These are phyloP conservation scores for Stictonetta naevosa DNA, from an alignment of 2,113 vertebrate species.

Conservation along the genomic window DNA sequence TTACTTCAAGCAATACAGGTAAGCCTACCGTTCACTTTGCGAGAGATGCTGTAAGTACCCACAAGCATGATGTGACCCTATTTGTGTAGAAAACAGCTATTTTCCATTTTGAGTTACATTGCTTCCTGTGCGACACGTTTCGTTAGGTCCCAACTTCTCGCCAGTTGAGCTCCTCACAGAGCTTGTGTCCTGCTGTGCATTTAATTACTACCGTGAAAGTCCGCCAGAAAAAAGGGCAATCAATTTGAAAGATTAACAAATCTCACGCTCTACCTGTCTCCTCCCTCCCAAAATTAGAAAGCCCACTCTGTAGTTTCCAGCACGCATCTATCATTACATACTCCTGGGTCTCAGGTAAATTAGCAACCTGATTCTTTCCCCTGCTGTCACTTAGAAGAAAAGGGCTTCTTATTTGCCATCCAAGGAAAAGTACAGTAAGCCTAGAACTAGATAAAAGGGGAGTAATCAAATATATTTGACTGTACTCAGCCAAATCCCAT, in stretches of 20 bases:
- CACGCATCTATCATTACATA: conserved; percentile 68
- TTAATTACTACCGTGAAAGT: conserved; percentile 43
- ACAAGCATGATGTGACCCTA: fast-evolving
- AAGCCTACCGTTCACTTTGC: not conserved
- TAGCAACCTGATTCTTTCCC: conserved; percentile 75
- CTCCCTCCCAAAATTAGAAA: conserved; percentile 40
- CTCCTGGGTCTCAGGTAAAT: conserved; percentile 67
- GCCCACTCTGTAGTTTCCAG: conserved; percentile 50
- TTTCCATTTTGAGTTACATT: not conserved
- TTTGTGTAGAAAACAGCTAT: not conserved
- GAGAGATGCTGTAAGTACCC: not conserved
- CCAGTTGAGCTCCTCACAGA: not conserved
- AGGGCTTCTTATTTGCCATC: conserved; percentile 70
- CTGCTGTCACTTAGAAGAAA: conserved; percentile 73
- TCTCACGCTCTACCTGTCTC: conserved; percentile 52
- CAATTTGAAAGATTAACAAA: conserved; percentile 34
- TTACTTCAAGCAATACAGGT: not conserved
- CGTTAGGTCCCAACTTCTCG: not conserved
- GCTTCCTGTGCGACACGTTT: not conserved
- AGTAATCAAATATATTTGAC: conserved; percentile 71
- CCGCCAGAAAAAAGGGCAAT: conserved; percentile 10
- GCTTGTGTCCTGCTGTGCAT: conserved; percentile 16
- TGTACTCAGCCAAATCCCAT: conserved; percentile 43
- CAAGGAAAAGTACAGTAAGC: conserved; percentile 69
- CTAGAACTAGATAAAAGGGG: conserved; percentile 62